Conservation (phyloP, 1,140 invertebrate species). For the Harpegnathos saltator region DNA sequence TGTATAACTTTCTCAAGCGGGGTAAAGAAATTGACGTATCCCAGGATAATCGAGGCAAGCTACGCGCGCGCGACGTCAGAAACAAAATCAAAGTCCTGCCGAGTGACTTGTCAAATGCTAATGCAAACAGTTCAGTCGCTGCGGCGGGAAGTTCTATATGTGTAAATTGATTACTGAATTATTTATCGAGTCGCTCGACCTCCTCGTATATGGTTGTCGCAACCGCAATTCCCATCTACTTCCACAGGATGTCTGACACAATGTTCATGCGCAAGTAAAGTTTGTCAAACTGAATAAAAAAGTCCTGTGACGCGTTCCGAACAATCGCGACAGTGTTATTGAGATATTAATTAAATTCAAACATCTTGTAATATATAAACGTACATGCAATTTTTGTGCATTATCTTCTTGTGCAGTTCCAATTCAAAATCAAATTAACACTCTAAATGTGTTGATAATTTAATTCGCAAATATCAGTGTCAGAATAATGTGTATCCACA, state of each 20-base stretch:
- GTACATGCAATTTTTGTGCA: too few species aligned
- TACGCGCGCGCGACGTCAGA: constrained; percentile 39
- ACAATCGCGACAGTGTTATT: too few species aligned
- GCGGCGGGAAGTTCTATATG: constrained; percentile 58
- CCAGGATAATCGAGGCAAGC: constrained; percentile 45
- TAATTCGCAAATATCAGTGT: too few species aligned
- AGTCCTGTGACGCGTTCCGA: too few species aligned
- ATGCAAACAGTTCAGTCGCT: constrained; percentile 58
- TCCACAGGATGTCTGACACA: background rate
- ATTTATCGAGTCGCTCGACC: constrained; percentile 66
- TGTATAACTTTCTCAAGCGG: constrained; percentile 25
- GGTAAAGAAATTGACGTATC: constrained; percentile 26
- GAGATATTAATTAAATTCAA: too few species aligned
- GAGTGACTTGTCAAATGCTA: constrained; percentile 67
- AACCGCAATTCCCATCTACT: constrained; percentile 37
- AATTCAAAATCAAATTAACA: too few species aligned
- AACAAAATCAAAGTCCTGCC: constrained; percentile 70
- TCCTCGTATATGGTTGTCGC: constrained; percentile 50
- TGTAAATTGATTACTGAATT: constrained; percentile 76
- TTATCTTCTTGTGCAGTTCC: too few species aligned
- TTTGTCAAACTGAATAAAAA: background rate
- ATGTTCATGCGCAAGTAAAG: background rate
- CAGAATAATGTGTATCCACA: too few species aligned
- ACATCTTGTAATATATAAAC: too few species aligned
- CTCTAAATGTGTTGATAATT: too few species aligned